A percentile compares a stretch with the other conserved stretches of the same genome.
These are phyloP conservation scores for Rhamnusium bicolor DNA, from an alignment of 2,888 invertebrate genomes.

Conservation along the genomic window DNA sequence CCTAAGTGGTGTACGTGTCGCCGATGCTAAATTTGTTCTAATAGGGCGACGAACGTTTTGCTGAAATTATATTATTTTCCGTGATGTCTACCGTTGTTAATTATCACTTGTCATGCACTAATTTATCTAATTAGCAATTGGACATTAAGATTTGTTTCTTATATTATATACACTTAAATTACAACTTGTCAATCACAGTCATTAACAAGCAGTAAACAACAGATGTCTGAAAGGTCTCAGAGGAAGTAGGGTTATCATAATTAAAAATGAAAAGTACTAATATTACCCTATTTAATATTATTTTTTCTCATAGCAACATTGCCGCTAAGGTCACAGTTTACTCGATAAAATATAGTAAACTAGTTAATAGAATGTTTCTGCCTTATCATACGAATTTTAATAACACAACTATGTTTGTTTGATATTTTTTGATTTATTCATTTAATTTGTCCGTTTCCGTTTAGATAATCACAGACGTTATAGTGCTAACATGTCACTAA, in stretches of 20 bases:
- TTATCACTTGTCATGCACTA: background rate
- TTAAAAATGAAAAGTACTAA: slow-evolving; percentile 22
- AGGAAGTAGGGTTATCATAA: slow-evolving; percentile 36
- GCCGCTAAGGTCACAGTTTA: slow-evolving; percentile 26
- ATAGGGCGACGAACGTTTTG: too few species aligned
- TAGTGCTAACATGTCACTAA: too few species aligned
- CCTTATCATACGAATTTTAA: slow-evolving; percentile 1
- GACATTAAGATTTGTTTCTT: background rate
- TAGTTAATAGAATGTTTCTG: slow-evolving; percentile 12
- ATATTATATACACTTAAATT: background rate
- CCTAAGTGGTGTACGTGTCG: too few species aligned
- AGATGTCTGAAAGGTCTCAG: slow-evolving; percentile 30
- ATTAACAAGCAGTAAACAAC: slow-evolving; percentile 31
- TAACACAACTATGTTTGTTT: background rate
- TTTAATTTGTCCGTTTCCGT: slow-evolving; percentile 10
- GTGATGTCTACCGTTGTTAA: too few species aligned
- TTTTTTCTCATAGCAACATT: background rate
- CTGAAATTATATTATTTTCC: too few species aligned
- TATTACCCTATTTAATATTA: slow-evolving; percentile 22
- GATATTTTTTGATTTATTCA: background rate
- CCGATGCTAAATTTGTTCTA: too few species aligned
- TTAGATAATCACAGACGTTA: background rate
- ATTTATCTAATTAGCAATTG: too few species aligned
- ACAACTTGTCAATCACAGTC: background rate
- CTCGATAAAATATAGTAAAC: slow-evolving; percentile 10